Base-by-base conservation (phyloP, 1,140 invertebrate genomes). In the Eriocheir sinensis region DNA sequence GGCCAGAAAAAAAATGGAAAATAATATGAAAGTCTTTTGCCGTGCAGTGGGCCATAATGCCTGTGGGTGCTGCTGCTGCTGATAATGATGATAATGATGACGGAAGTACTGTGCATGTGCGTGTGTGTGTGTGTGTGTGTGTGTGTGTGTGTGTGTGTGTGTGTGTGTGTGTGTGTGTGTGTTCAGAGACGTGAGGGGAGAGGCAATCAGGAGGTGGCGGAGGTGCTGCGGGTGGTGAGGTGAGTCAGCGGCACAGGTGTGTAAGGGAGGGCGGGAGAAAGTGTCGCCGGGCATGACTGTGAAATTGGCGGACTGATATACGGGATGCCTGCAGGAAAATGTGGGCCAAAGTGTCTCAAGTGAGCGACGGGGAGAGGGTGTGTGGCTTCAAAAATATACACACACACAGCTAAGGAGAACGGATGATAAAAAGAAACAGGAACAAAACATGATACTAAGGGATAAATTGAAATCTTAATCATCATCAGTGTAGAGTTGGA, bases 261-360 rank as follows among this genome's bases (percentile, higher is more conserved):
- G 86, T 40, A 38, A 48, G n/a, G 30, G 86, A 44, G 8, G 86
- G 38, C 30, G 38, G 83, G 86, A 41, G 44, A n/a, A 3, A 38
- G 9, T n/a, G 86, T 44, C n/a, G 34, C 38, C 2, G 85, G 38
- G 30, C 30, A 38, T 44, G 38, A 41, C n/a, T 44, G 32, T 72
- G 60, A 72, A 72, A 72, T 72, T 72, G 60, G 60, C 27, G n/a
- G n/a, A 72, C 21, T 72, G 60, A 72, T 72, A 72, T 72, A 72
- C 21, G 12, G 60, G 27, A n/a, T n/a, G 60, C 60, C 2, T 72
- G 60, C 3, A 72, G 60, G 60, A 72, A n/a, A 72, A 72, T 72
- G 60, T 72, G n/a, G 3, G 60, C 21, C 0, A 21, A 72, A n/a
- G 60, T 4, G 60, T 72, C 60, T 72, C 21, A n/a, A 72, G 60